phyloP scores from a whole-genome alignment of 2,888 invertebrate genomes.

The Nymphalis urticae region DNA sequence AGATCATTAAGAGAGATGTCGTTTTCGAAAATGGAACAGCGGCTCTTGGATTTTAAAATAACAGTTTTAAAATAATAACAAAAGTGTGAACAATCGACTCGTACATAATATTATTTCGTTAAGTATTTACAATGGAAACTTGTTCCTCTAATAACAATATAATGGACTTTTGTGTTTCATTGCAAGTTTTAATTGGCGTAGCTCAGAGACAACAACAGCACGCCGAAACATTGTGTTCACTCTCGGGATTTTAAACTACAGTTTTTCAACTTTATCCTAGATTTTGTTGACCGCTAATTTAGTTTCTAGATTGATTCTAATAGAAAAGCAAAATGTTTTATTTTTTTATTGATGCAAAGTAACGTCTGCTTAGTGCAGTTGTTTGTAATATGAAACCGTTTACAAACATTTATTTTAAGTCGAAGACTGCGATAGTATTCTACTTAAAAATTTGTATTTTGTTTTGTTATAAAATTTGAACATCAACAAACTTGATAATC shows the following conservation, averaged over 20 bases:
- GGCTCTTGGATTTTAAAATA: too few relatives aligned
- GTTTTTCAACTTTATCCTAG: constrained; percentile 25
- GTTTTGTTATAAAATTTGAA: too few relatives aligned
- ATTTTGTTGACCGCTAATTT: constrained; percentile 22
- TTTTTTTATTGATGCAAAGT: neutral
- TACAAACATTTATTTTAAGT: too few relatives aligned
- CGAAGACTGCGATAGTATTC: too few relatives aligned
- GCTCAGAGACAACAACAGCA: constrained; percentile 28
- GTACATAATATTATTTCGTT: constrained; percentile 1
- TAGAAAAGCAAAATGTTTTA: neutral
- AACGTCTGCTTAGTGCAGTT: neutral
- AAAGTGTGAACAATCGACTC: neutral
- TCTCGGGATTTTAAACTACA: constrained; percentile 26
- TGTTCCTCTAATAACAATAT: constrained; percentile 37
- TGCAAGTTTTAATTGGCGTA: constrained; percentile 40
- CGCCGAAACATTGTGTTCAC: constrained; percentile 29
- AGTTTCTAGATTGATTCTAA: constrained; percentile 12
- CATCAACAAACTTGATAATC: too few relatives aligned
- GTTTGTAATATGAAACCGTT: too few relatives aligned
- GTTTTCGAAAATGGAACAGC: too few relatives aligned
- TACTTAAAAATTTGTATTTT: too few relatives aligned
- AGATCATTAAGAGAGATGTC: too few relatives aligned
- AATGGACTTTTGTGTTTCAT: constrained; percentile 35
- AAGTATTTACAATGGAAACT: constrained; percentile 13
- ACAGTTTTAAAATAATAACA: too few relatives aligned